A percentile compares a stretch with the other conserved stretches of the same genome.
Conservation (phyloP, 2,797 vertebrate species). For the Coregonus ussuriensis region DNA sequence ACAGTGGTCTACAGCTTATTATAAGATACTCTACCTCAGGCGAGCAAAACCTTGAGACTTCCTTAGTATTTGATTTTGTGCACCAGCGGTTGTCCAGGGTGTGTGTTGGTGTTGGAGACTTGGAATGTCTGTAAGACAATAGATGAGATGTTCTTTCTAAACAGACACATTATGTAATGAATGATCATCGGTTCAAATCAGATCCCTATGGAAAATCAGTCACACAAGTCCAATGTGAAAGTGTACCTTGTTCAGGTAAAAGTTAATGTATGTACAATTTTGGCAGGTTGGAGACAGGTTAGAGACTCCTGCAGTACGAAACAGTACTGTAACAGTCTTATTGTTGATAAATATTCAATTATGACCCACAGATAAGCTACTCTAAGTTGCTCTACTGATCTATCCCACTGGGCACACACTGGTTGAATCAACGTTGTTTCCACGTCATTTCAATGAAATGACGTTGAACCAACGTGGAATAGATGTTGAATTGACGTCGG, state of each 20-base stretch:
- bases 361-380: conserved; percentile 11
- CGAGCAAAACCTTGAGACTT: too few species aligned
- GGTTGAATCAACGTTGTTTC: too few species aligned
- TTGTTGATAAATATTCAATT: conserved; percentile 22
- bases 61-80: too few species aligned
- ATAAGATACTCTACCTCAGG: too few species aligned
- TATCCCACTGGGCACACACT: too few species aligned
- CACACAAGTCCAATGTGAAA: not conserved
- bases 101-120: not conserved
- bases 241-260: not conserved
- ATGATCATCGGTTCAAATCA: not conserved
- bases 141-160: not conserved
- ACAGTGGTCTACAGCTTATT: too few species aligned
- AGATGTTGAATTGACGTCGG: too few species aligned
- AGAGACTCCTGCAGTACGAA: too few species aligned
- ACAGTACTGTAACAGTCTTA: not conserved
- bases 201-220: not conserved
- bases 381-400: conserved; percentile 18
- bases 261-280: not conserved
- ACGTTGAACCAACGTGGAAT: too few species aligned
- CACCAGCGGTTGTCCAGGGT: not conserved
- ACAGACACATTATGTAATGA: not conserved
- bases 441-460: too few species aligned
- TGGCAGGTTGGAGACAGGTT: not conserved
- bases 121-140: too few species aligned